Conservation (phyloP, 2,797 vertebrate genomes). For the Cyprinella venusta region DNA sequence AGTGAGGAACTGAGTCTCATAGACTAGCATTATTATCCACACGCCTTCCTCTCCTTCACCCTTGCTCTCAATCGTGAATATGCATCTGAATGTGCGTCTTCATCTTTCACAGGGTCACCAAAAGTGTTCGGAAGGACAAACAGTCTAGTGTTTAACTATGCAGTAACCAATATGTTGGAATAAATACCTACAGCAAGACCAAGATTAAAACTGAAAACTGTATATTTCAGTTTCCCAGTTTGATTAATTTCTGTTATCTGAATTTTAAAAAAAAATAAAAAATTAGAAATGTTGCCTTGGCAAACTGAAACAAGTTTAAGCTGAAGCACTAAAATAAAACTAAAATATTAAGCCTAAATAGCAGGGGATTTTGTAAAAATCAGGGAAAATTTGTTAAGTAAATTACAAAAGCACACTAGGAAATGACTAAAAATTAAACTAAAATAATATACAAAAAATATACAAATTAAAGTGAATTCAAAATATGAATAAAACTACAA, state of each 20-base stretch:
- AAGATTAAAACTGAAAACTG: not conserved
- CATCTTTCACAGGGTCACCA: slow-evolving; percentile 39
- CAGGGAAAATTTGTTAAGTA: not conserved
- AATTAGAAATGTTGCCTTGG: not conserved
- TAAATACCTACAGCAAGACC: not conserved
- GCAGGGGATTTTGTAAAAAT: no score
- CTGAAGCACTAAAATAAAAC: not conserved
- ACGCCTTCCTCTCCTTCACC: no score
- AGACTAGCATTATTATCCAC: not conserved
- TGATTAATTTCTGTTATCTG: not conserved
- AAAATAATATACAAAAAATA: not conserved
- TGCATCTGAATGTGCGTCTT: slow-evolving; percentile 8
- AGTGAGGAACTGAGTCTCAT: slow-evolving; percentile 28
- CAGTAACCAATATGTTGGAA: not conserved
- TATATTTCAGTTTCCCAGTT: not conserved
- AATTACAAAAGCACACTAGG: not conserved
- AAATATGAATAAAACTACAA: not conserved
- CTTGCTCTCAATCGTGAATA: not conserved
- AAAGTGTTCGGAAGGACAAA: slow-evolving; percentile 48
- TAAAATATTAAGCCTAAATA: not conserved
- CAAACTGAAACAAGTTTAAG: slow-evolving; percentile 1
- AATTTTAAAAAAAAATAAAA: not conserved
- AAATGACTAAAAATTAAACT: not conserved
- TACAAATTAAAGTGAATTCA: not conserved
- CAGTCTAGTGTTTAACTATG: not conserved